Conservation (phyloP, 2,797 vertebrate species). For the Rhynchonycteris naso region DNA sequence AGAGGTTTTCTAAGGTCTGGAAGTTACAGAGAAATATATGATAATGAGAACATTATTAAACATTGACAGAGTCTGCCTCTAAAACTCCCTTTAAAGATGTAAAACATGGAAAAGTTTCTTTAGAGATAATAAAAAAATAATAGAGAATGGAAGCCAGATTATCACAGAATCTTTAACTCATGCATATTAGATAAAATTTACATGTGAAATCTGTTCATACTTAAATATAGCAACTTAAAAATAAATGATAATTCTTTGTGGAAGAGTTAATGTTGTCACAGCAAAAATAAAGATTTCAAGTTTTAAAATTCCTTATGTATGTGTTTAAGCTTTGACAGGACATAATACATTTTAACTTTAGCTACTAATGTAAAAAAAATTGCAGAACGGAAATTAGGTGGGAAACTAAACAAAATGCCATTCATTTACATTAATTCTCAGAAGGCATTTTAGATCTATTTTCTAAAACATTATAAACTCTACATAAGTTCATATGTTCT, state of each 20-base stretch:
- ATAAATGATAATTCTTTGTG: not conserved
- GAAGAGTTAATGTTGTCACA: not conserved
- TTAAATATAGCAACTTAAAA: conserved; percentile 31
- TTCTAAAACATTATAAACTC: conserved; percentile 39
- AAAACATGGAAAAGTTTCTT: not conserved
- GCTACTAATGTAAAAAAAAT: not conserved
- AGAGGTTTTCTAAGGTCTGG: not conserved
- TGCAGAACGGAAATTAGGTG: not conserved
- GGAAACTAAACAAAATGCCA: not conserved
- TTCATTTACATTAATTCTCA: conserved; percentile 47
- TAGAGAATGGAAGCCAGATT: not conserved
- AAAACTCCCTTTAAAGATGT: conserved; percentile 11
- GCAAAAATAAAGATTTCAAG: conserved; percentile 11
- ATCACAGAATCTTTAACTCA: conserved; percentile 42
- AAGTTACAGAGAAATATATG: not conserved
- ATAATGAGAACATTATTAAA: not conserved
- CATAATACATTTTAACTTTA: conserved; percentile 33
- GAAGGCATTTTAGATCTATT: conserved; percentile 5
- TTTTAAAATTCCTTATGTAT: not conserved
- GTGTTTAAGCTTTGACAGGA: not conserved
- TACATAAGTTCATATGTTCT: not conserved
- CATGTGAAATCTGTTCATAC: not conserved
- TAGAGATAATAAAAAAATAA: not conserved
- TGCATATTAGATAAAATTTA: not conserved
- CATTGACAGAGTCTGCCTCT: not conserved